phyloP scores from a whole-genome alignment of 2,797 vertebrate genomes.

The Lophius americanus region DNA sequence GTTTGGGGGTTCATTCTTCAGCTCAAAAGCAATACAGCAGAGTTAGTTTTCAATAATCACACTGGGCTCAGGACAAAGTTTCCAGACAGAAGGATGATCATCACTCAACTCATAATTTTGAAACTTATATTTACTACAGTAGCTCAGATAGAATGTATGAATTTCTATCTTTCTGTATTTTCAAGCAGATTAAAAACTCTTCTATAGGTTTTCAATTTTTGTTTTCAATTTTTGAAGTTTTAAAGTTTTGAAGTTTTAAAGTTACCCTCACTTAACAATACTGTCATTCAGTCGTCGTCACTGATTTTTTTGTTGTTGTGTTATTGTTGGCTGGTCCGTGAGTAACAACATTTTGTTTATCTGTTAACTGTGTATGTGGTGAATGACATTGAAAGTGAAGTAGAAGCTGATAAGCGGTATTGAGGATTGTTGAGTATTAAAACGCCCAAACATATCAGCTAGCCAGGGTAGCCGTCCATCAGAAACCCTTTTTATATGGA shows the following conservation, averaged over 20 bases:
- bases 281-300: too few relatives aligned
- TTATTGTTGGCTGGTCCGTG: too few relatives aligned
- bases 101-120: slow-evolving; percentile 11
- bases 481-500: too few relatives aligned
- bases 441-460: background rate
- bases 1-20: slow-evolving; percentile 19
- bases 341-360: too few relatives aligned
- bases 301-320: too few relatives aligned
- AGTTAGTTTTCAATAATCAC: slow-evolving; percentile 27
- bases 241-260: background rate
- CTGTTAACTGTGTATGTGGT: too few relatives aligned
- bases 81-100: slow-evolving; percentile 23
- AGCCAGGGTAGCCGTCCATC: background rate
- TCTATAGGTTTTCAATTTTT: background rate
- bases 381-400: too few relatives aligned
- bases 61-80: slow-evolving; percentile 23
- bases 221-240: background rate
- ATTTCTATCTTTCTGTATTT: background rate
- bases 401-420: too few relatives aligned
- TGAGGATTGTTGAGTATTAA: background rate
- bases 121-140: too few relatives aligned
- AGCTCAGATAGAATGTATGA: too few relatives aligned
- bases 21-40: slow-evolving; percentile 51
- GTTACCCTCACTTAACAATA: too few relatives aligned
- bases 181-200: background rate